These are phyloP conservation scores for Naja naja DNA, from an alignment of 2,113 vertebrate genomes.

Conservation along the genomic window DNA sequence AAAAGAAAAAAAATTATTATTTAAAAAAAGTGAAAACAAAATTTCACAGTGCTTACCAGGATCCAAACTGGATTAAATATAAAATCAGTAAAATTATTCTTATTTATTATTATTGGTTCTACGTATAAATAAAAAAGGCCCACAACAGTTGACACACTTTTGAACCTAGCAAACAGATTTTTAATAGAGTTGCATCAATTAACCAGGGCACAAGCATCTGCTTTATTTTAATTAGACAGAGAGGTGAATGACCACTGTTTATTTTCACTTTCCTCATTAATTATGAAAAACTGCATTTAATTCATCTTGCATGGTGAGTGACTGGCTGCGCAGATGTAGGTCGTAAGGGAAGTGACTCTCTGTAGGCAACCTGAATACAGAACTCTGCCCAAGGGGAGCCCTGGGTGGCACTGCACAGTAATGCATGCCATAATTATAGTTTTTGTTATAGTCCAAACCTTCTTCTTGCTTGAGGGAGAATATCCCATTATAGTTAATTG, in stretches of 20 bases:
- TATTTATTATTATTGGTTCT: slow-evolving; percentile 25
- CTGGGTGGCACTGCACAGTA: slow-evolving; percentile 93
- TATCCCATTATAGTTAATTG: slow-evolving; percentile 98
- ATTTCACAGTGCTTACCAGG: slow-evolving; percentile 70
- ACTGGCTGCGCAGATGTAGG: slow-evolving; percentile 95
- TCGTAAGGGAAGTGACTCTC: slow-evolving; percentile 97
- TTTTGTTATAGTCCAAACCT: slow-evolving; percentile 91
- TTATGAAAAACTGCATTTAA: slow-evolving; percentile 97
- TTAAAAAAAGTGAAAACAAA: slow-evolving; percentile 57
- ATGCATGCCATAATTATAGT: slow-evolving; percentile 95
- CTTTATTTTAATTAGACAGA: slow-evolving; percentile 82
- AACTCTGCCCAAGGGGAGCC: slow-evolving; percentile 90
- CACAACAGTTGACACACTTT: slow-evolving; percentile 77
- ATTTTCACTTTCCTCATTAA: slow-evolving; percentile 88
- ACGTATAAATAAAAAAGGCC: slow-evolving; percentile 73
- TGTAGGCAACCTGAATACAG: slow-evolving; percentile 92
- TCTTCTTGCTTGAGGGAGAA: slow-evolving; percentile 99
- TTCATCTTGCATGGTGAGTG: slow-evolving; percentile 94
- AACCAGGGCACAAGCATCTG: slow-evolving; percentile 75
- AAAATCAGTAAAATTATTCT: slow-evolving; percentile 64
- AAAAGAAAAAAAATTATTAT: slow-evolving; percentile 48
- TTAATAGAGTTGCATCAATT: slow-evolving; percentile 77
- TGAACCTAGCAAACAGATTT: slow-evolving; percentile 72
- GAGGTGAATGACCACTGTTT: slow-evolving; percentile 86
- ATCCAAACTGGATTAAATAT: slow-evolving; percentile 58